Conservation (phyloP, 2,797 vertebrate genomes). For the Columba guinea region DNA sequence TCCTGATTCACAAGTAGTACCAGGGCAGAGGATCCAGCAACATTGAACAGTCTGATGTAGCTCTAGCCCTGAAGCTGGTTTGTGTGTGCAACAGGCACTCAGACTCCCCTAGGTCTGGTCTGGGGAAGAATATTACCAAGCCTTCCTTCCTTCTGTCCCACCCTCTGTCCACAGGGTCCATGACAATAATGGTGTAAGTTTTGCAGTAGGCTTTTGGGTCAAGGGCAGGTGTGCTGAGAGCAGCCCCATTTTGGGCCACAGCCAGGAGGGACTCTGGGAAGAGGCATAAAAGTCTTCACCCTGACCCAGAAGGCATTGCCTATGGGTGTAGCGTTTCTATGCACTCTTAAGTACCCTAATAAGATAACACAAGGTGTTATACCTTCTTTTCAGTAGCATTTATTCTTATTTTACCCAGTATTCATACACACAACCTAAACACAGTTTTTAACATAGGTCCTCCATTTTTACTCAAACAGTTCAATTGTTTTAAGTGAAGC, state of each 20-base stretch:
- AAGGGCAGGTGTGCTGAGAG: background rate
- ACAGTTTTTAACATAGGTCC: background rate
- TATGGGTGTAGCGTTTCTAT: accelerated
- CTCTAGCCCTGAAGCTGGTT: background rate
- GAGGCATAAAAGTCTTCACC: background rate
- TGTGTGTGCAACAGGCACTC: background rate
- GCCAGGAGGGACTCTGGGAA: background rate
- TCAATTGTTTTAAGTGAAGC: background rate
- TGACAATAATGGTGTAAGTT: background rate
- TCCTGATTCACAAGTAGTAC: background rate
- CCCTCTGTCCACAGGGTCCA: background rate
- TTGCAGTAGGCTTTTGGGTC: background rate
- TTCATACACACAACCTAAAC: background rate
- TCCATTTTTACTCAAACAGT: background rate
- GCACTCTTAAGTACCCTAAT: background rate
- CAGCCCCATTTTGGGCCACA: background rate
- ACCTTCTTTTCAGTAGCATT: background rate
- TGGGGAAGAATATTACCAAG: background rate
- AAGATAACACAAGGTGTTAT: background rate
- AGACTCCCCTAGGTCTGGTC: background rate
- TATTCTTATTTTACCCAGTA: background rate
- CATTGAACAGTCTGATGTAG: background rate
- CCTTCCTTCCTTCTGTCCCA: background rate
- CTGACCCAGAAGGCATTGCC: background rate
- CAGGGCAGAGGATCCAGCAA: background rate